A percentile compares a stretch with the other conserved stretches of the same genome.
These are phyloP conservation scores for Seriola dumerili DNA, from an alignment of 2,113 vertebrate species.

Conservation along the genomic window DNA sequence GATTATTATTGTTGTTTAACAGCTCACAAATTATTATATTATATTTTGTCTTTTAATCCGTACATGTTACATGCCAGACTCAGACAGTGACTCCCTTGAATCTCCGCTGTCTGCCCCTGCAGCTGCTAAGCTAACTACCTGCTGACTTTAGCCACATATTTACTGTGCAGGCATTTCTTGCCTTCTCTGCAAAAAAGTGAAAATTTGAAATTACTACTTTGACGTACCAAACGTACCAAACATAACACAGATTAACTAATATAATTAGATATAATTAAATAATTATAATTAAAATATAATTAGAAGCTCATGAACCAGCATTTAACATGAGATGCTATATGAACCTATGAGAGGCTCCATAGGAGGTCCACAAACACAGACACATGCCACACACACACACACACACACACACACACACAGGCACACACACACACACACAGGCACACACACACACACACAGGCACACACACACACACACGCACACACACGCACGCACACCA, in stretches of 20 bases:
- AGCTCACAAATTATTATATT: not conserved
- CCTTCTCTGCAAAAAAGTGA: not conserved
- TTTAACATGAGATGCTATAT: not conserved
- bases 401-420: slow-evolving; percentile 10
- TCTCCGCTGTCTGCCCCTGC: not conserved
- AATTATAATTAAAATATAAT: not conserved
- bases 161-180: not conserved
- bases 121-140: not conserved
- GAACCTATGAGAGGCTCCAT: not conserved
- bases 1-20: too few relatives aligned
- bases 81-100: not conserved
- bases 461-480: slow-evolving; percentile 9
- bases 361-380: not conserved
- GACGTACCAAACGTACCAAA: not conserved
- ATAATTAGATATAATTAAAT: too few relatives aligned
- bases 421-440: slow-evolving; percentile 7
- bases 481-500: slow-evolving; percentile 15
- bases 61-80: not conserved
- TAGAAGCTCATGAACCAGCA: not conserved
- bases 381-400: not conserved
- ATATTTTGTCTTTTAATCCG: not conserved
- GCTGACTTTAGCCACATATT: not conserved
- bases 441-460: not conserved
- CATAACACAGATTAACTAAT: not conserved
- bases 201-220: not conserved